A percentile compares a stretch with the other conserved stretches of the same genome.
These are phyloP conservation scores for Schlechtendalia chinensis DNA, from an alignment of 1,140 invertebrate species.

Conservation along the genomic window DNA sequence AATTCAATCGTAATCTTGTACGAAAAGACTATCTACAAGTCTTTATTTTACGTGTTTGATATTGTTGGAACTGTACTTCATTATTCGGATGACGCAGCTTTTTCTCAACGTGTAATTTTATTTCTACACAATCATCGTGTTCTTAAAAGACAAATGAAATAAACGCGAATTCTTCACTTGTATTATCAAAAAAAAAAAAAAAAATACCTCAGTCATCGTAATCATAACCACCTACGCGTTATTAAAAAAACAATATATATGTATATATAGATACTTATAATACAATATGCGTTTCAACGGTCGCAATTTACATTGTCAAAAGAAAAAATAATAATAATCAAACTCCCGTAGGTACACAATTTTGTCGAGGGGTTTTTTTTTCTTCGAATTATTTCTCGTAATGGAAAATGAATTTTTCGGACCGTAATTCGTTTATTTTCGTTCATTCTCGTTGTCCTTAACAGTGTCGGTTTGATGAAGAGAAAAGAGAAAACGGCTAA, in stretches of 20 bases:
- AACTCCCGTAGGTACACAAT: neutral
- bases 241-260: slow-evolving; percentile 6
- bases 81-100: neutral
- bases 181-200: neutral
- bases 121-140: slow-evolving; percentile 2
- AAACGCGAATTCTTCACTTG: neutral
- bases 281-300: neutral
- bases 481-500: slow-evolving; percentile 22
- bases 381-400: neutral
- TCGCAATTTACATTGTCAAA: neutral
- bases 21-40: no score
- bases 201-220: neutral
- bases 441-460: slow-evolving; percentile 1
- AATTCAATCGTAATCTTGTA: neutral
- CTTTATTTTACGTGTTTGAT: neutral
- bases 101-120: slow-evolving; percentile 7
- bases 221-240: slow-evolving; percentile 13
- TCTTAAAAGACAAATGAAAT: slow-evolving; percentile 13
- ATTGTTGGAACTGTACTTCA: neutral
- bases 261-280: neutral
- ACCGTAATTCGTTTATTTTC: neutral
- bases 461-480: neutral
- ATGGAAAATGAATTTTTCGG: neutral
- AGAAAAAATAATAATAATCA: neutral
- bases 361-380: neutral